These are phyloP conservation scores for Pteria penguin DNA, from an alignment of 2,888 invertebrate genomes.

Conservation along the genomic window DNA sequence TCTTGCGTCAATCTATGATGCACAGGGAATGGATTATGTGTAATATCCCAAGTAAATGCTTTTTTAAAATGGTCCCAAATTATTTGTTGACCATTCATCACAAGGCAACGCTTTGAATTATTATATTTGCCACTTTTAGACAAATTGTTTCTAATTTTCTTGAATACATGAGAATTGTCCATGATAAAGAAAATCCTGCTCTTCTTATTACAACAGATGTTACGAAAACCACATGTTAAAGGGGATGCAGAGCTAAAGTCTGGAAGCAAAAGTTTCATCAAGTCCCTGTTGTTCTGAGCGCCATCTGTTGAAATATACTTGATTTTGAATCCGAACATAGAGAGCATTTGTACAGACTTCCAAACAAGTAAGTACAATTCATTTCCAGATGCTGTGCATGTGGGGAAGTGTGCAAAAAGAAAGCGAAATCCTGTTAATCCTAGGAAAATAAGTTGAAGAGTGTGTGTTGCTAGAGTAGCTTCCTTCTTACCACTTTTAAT, in stretches of 20 bases:
- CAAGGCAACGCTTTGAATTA: constrained; percentile 12
- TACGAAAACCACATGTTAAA: constrained; percentile 23
- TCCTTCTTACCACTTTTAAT: constrained; percentile 24
- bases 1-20: constrained; percentile 44
- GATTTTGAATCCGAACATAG: constrained; percentile 38
- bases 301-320: constrained; percentile 52
- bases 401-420: constrained; percentile 48
- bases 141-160: constrained; percentile 47
- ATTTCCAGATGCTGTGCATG: constrained; percentile 27
- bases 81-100: constrained; percentile 13
- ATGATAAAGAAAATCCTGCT: constrained; percentile 24
- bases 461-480: constrained; percentile 37
- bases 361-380: constrained; percentile 45
- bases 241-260: constrained; percentile 24
- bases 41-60: constrained; percentile 45
- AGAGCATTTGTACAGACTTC: constrained; percentile 38
- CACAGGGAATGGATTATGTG: constrained; percentile 36
- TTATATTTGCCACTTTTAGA: constrained; percentile 38
- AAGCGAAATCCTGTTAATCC: constrained; percentile 51
- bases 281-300: constrained; percentile 41
- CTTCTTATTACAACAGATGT: constrained; percentile 11
- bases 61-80: constrained; percentile 46
- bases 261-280: constrained; percentile 43
- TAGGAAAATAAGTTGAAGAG: constrained; percentile 39
- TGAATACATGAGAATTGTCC: constrained; percentile 41